phyloP scores from a whole-genome alignment of 2,797 vertebrate genomes.

The Takifugu rubripes region DNA sequence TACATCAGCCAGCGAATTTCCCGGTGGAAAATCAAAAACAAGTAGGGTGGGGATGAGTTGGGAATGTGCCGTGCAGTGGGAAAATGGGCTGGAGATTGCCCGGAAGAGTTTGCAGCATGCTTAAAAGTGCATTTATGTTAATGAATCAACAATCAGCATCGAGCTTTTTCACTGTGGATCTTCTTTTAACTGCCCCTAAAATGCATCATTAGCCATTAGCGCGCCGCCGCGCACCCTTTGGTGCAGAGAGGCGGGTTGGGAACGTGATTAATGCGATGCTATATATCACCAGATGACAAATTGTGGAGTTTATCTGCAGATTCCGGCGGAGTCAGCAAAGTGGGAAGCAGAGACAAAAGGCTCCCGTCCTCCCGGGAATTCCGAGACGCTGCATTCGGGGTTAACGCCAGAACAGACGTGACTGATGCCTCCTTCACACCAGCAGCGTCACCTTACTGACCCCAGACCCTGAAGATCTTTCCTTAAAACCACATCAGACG shows the following conservation, averaged over 20 bases:
- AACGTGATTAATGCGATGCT: conserved; percentile 26
- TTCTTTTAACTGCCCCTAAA: background rate
- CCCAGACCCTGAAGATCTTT: background rate
- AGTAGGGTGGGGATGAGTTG: background rate
- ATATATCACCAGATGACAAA: conserved; percentile 41
- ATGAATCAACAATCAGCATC: too few species aligned
- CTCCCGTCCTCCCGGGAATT: conserved; percentile 21
- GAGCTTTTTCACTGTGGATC: too few species aligned
- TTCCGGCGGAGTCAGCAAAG: conserved; percentile 33
- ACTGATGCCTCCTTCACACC: conserved; percentile 17
- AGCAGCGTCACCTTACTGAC: background rate
- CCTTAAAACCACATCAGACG: conserved; percentile 1
- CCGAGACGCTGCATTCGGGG: conserved; percentile 11
- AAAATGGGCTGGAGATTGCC: background rate
- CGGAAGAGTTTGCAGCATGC: too few species aligned
- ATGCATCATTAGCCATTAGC: conserved; percentile 5
- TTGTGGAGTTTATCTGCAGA: conserved; percentile 25
- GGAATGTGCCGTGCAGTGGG: too few species aligned
- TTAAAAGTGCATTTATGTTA: too few species aligned
- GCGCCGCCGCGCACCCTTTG: conserved; percentile 7
- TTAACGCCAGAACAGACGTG: conserved; percentile 19
- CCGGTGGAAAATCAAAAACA: background rate
- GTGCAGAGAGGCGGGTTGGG: conserved; percentile 7
- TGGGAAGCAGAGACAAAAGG: conserved; percentile 38
- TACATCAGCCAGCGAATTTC: background rate